phyloP scores from a whole-genome alignment of 2,888 invertebrate genomes.

The Candidula unifasciata region DNA sequence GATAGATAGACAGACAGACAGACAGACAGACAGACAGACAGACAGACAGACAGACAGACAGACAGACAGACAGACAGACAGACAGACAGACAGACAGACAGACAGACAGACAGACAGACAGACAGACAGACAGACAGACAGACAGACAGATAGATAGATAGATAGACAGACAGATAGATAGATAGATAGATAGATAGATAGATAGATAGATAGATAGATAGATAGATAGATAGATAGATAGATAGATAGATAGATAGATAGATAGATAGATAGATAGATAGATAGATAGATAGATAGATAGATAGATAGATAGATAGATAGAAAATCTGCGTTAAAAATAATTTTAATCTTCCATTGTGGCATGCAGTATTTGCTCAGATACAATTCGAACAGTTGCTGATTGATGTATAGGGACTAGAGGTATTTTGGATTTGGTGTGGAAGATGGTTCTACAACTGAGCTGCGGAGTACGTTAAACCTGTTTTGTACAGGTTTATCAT shows the following conservation, averaged over 20 bases:
- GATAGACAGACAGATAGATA: conserved; percentile 42
- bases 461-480: too few species aligned
- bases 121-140: conserved; percentile 15
- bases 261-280: too few species aligned
- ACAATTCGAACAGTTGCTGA: too few species aligned
- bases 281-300: too few species aligned
- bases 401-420: too few species aligned
- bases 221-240: conserved; percentile 6
- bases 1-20: conserved; percentile 42
- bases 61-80: conserved; percentile 39
- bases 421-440: too few species aligned
- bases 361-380: too few species aligned
- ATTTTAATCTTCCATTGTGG: too few species aligned
- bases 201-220: conserved; percentile 12
- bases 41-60: conserved; percentile 43
- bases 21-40: conserved; percentile 45
- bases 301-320: too few species aligned
- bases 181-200: conserved; percentile 39
- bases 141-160: conserved; percentile 36
- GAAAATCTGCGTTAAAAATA: too few species aligned
- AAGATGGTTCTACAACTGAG: too few species aligned
- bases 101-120: conserved; percentile 26
- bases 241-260: neutral
- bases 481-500: too few species aligned
- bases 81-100: conserved; percentile 41